A percentile compares a stretch with the other conserved stretches of the same genome.
Conservation (phyloP, 2,888 invertebrate genomes). For the Morpho helenor region DNA sequence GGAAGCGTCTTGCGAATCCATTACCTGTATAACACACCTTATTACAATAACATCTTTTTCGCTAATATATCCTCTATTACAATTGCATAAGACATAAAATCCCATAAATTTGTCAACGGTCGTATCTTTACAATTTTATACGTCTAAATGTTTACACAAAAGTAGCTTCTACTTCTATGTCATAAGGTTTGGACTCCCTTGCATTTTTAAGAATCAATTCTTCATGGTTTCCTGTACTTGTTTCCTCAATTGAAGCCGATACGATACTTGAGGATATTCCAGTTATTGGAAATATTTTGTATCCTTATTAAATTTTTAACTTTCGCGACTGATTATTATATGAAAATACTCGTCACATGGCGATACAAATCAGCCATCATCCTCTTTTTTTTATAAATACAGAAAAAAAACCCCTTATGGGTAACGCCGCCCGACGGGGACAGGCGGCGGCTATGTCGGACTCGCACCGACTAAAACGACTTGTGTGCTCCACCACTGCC, state of each 20-base stretch:
- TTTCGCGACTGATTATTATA: too few relatives aligned
- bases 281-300: not conserved
- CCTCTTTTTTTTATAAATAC: too few relatives aligned
- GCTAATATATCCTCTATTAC: not conserved
- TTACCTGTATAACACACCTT: conserved; percentile 11
- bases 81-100: not conserved
- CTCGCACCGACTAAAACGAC: too few relatives aligned
- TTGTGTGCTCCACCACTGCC: too few relatives aligned
- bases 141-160: not conserved
- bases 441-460: too few relatives aligned
- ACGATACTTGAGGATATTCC: conserved; percentile 1
- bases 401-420: too few relatives aligned
- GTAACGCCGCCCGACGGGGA: too few relatives aligned
- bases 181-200: conserved; percentile 1
- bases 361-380: too few relatives aligned
- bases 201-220: not conserved
- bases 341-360: too few relatives aligned
- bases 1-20: conserved; percentile 13
- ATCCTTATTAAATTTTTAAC: too few relatives aligned
- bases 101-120: not conserved
- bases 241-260: conserved; percentile 10
- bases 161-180: not conserved
- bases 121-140: not conserved
- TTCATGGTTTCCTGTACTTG: conserved; percentile 1
- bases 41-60: not conserved